These are phyloP conservation scores for Cherax quadricarinatus DNA, from an alignment of 1,140 invertebrate species.

Conservation along the genomic window DNA sequence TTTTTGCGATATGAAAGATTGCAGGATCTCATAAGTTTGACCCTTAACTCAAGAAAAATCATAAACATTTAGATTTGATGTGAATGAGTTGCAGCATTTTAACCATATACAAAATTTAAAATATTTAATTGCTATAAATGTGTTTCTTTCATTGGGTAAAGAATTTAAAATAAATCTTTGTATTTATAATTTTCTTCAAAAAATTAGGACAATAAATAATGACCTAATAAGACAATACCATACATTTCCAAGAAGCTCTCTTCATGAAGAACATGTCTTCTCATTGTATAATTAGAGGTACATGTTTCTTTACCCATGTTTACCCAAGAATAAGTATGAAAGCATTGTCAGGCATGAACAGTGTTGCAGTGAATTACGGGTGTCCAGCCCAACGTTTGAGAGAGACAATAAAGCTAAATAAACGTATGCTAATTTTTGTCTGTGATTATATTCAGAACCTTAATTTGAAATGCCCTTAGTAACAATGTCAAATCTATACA, in stretches of 20 bases:
- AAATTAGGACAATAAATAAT: slow-evolving; percentile 61
- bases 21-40: slow-evolving; percentile 62
- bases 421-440: slow-evolving; percentile 59
- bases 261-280: slow-evolving; percentile 9
- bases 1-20: slow-evolving; percentile 56
- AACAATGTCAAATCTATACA: no score
- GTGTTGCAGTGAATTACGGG: slow-evolving; percentile 55
- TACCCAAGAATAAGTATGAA: background rate
- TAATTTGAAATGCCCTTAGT: background rate
- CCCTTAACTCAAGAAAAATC: background rate
- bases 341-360: slow-evolving; percentile 42
- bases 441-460: slow-evolving; percentile 56
- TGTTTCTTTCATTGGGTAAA: slow-evolving; percentile 10
- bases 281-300: slow-evolving; percentile 26
- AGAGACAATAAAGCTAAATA: slow-evolving; percentile 69
- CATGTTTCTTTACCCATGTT: slow-evolving; percentile 40
- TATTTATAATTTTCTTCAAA: background rate
- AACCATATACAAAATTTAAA: background rate
- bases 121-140: no score
- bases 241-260: slow-evolving; percentile 17
- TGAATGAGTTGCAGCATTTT: slow-evolving; percentile 21
- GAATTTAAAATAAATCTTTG: background rate
- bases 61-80: background rate
- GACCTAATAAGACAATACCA: slow-evolving; percentile 30
- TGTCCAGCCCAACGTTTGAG: slow-evolving; percentile 58